Conservation (phyloP, 2,888 invertebrate genomes). For the Apomyelois bistriatella region DNA sequence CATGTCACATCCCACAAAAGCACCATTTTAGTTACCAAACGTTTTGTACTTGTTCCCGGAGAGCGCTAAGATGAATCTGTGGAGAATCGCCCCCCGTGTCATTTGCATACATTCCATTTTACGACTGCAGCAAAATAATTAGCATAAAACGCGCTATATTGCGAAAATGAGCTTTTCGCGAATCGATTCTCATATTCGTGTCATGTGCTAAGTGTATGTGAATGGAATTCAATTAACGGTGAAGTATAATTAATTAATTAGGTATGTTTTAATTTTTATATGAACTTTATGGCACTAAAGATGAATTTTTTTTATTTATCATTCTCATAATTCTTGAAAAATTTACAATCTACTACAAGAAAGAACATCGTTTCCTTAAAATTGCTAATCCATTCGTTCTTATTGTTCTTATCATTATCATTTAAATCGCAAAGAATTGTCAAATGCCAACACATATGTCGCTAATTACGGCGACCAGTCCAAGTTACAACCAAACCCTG, state of each 20-base stretch:
- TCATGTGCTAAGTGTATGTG: background rate
- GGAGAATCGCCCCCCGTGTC: conserved; percentile 46
- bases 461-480: no score
- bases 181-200: background rate
- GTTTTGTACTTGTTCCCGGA: conserved; percentile 39
- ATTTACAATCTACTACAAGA: no score
- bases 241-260: background rate
- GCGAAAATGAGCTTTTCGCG: conserved; percentile 24
- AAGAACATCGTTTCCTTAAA: no score
- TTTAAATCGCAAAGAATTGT: no score
- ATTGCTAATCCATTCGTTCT: no score
- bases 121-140: conserved; percentile 41
- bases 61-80: conserved; percentile 48
- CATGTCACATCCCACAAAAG: no score
- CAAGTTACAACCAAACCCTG: no score
- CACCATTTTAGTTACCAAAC: conserved; percentile 36
- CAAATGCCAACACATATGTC: no score
- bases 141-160: conserved; percentile 28
- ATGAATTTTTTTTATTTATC: no score
- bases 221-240: background rate
- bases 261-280: background rate
- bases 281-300: background rate
- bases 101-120: conserved; percentile 57
- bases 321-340: no score
- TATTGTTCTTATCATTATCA: no score